Conservation (phyloP, 2,113 vertebrate species). For the Saguinus imperator region DNA sequence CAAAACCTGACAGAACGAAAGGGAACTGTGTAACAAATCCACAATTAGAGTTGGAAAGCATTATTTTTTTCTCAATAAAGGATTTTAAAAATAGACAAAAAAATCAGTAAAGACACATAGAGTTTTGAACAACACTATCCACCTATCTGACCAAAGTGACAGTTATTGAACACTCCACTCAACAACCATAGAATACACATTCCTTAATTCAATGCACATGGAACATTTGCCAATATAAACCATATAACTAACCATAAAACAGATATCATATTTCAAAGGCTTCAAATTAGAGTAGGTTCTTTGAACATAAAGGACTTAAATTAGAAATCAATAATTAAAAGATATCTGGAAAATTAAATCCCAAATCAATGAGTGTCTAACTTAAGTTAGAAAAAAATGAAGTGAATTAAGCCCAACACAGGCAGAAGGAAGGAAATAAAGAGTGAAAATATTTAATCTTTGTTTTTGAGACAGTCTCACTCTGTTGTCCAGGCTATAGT, state of each 20-base stretch:
- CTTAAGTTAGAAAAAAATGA: neutral
- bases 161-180: neutral
- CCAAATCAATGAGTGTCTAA: neutral
- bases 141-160: neutral
- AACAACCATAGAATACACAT: neutral
- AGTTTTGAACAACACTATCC: neutral
- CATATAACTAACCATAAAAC: neutral
- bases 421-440: neutral
- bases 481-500: neutral
- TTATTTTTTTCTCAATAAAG: neutral
- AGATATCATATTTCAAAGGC: neutral
- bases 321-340: neutral
- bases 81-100: neutral
- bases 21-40: neutral
- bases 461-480: neutral
- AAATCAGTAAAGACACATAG: neutral
- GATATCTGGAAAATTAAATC: neutral
- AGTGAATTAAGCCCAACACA: neutral
- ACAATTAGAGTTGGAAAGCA: neutral
- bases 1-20: neutral
- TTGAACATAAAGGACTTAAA: neutral
- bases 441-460: neutral
- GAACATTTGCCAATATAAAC: neutral
- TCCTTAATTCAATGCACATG: neutral
- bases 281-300: neutral